These are phyloP conservation scores for Scylla paramamosain DNA, from an alignment of 1,140 invertebrate genomes.

Conservation along the genomic window DNA sequence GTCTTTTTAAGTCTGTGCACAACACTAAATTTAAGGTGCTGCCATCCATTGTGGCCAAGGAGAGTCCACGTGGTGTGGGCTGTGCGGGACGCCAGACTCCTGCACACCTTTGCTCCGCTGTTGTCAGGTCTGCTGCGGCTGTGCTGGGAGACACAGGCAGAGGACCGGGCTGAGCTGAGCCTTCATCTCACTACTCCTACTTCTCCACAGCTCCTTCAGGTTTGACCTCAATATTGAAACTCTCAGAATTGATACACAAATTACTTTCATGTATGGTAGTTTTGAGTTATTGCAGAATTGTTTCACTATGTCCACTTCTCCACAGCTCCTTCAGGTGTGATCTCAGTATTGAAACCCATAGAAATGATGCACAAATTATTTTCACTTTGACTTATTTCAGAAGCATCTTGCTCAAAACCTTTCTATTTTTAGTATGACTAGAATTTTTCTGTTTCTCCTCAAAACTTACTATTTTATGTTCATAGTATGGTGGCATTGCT, in stretches of 20 bases:
- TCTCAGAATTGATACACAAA: background rate
- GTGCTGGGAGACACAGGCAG: slow-evolving; percentile 56
- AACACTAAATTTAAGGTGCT: slow-evolving; percentile 16
- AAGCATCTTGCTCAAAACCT: too few species aligned
- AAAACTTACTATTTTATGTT: too few species aligned
- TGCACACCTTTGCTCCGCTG: slow-evolving; percentile 56
- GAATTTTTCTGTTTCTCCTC: too few species aligned
- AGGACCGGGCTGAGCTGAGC: slow-evolving; percentile 58
- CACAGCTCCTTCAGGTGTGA: slow-evolving; percentile 42
- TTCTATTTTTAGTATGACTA: too few species aligned
- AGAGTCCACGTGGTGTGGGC: slow-evolving; percentile 65
- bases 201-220: slow-evolving; percentile 26
- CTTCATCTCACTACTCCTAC: slow-evolving; percentile 60
- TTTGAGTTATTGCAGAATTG: too few species aligned
- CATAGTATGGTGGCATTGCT: too few species aligned
- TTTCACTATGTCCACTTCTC: slow-evolving; percentile 36
- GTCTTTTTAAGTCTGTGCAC: too few species aligned
- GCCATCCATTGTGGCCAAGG: slow-evolving; percentile 30
- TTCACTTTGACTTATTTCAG: too few species aligned
- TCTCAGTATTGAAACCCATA: background rate
- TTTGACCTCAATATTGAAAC: background rate
- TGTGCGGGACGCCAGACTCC: slow-evolving; percentile 63
- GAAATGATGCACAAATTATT: background rate
- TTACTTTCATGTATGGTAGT: too few species aligned
- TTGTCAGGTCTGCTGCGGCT: slow-evolving; percentile 50